Base-by-base conservation (phyloP, 2,888 invertebrate species). In the Phortica magna region DNA sequence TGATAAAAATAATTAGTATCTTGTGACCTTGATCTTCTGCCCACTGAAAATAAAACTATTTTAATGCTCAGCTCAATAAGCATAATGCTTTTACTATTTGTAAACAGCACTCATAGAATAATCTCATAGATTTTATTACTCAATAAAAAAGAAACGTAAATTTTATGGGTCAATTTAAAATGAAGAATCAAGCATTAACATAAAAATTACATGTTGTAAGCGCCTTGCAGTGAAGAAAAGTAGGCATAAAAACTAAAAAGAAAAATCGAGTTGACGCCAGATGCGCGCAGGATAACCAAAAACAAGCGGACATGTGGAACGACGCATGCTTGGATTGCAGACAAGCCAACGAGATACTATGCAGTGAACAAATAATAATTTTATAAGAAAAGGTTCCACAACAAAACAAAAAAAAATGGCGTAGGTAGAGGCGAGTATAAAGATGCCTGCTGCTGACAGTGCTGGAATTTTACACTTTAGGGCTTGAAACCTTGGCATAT, bases 361-460 rank as follows among this genome's bases (percentile, higher is more conserved):
- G 19, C 19, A 61, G 59, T 61, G 22, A 61, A 61, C 1, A 48
- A 9, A 5, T n/a, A n/a, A n/a, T n/a, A n/a, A n/a, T n/a, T n/a
- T n/a, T n/a, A n/a, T n/a, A 48, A 48, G 9, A 48, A 48, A 61
- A 61, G 10, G 17, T 61, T 5, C 19, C 6, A 61, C 59, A 19
- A 5, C 17, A 19, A 19, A 19, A 19, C 14, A 61, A 22, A n/a
- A n/a, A n/a, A 10, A 61, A 22, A 61, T 7, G 9, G 22, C 17
- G 31, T 31, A 61, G 61, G 22, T 68, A 68, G 48, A 43, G 68
- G n/a, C 9, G 17, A 43, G 31, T 22, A 55, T 19, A 71, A 48
- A 77, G 73, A 68, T 79, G 84, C 83, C 80, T 57, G 72, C 74
- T 76, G 85, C 84, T 31, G 31, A 31, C 31, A 31, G 31, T 31